Base-by-base conservation (phyloP, 2,888 invertebrate genomes). In the Philopedon plagiatum region DNA sequence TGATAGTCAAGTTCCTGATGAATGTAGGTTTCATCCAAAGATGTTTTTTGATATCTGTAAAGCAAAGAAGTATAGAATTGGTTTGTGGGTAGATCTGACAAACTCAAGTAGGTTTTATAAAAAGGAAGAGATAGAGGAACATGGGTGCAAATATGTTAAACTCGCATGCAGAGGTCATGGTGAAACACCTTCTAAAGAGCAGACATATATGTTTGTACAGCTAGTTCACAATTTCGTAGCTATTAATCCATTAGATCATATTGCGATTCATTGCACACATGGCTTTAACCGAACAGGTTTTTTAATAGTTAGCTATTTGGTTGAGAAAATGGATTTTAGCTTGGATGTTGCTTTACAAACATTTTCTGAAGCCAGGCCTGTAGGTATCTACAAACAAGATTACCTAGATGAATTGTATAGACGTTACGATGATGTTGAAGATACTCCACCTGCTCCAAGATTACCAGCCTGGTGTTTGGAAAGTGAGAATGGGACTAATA, bases 251-350 rank as follows among this genome's bases (percentile, higher is more conserved):
- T 84, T 94, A 69, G 92, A 95, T 80, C 85, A 89, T 54, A 91
- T 95, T 76, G 94, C 92, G 5, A 92, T 98, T 5, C 98, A 98
- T 84, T 98, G 98, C 82, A 98, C 99, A 0, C 99, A 99, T 85
- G 99, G 99, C 0, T 99, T 99, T 85, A 99, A 99, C 85, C 89
- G 99, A 78, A 98, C 98, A 5, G 99, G 99, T 0, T 99, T 99
- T 83, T 88, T 99, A 5, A 93, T 99, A 60, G 91, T 93, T 23
- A 93, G 97, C 0, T 99, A 94, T 85, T 89, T 99, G 85, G 94
- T 98, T 3, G 93, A 95, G 81, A 91, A 91, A 74, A 87, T 93
- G 81, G 94, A 94, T 78, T 95, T 92, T 86, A 92, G 93, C 80
- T 90, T 98, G 0, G 96, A 95, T 76, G 93, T 94, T 1, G 97